phyloP scores from a whole-genome alignment of 2,113 vertebrate genomes.

The Hydropotes inermis region DNA sequence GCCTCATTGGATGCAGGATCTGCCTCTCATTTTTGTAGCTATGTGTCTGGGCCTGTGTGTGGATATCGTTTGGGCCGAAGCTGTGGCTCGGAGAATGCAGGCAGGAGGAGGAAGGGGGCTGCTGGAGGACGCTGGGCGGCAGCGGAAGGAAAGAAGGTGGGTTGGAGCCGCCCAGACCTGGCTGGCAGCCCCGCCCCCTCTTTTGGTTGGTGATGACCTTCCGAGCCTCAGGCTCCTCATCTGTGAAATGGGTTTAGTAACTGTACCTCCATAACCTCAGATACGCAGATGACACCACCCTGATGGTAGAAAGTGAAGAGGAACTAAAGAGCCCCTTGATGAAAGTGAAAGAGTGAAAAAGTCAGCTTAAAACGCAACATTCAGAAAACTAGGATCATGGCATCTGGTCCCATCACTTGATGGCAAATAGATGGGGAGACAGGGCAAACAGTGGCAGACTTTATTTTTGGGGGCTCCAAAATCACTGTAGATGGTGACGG shows the following conservation, averaged over 20 bases:
- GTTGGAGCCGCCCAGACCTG: neutral
- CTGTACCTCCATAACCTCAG: neutral
- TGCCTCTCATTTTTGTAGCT: slow-evolving; percentile 37
- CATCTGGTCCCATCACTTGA: neutral
- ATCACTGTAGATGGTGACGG: neutral
- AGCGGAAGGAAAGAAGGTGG: accelerated
- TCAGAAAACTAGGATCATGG: neutral
- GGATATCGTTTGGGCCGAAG: accelerated
- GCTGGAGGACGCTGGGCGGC: accelerated
- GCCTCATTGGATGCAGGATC: neutral
- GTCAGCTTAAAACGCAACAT: neutral
- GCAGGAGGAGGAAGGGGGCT: neutral
- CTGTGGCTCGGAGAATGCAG: accelerated
- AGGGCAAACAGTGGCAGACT: neutral
- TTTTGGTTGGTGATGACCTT: neutral
- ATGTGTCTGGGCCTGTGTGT: accelerated
- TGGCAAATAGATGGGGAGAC: neutral
- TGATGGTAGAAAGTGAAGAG: neutral
- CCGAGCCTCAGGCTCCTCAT: neutral
- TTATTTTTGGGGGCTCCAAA: neutral
- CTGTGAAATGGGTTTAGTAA: neutral
- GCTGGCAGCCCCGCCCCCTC: neutral
- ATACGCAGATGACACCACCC: neutral
- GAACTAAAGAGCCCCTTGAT: neutral
- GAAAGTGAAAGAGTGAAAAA: neutral